Evolutionary conservation across 2,888 invertebrate species (phyloP).

Genomic region (Coelinius sp.): DNA sequence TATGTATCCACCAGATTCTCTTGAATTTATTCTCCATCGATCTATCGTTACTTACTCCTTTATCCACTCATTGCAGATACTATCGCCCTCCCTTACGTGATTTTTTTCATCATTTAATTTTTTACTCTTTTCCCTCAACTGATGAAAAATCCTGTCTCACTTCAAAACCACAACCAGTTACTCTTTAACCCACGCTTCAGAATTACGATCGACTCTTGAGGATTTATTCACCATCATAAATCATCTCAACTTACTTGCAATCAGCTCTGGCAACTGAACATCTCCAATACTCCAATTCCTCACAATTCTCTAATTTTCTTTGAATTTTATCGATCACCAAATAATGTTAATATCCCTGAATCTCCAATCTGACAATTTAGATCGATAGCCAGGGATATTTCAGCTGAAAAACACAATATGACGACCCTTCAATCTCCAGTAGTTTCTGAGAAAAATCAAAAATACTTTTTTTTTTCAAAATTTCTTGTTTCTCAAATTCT

Average conservation of each 20-base stretch:
- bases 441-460: too few relatives aligned
- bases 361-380: too few relatives aligned
- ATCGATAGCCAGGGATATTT: too few relatives aligned
- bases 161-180: conserved; percentile 29
- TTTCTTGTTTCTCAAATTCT: too few relatives aligned
- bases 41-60: conserved; percentile 14
- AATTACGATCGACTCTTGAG: conserved; percentile 17
- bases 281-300: too few relatives aligned
- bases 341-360: too few relatives aligned
- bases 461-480: too few relatives aligned
- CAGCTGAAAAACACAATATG: too few relatives aligned
- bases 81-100: not conserved
- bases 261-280: not conserved
- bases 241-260: not conserved
- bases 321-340: too few relatives aligned
- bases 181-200: conserved; percentile 16
- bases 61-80: conserved; percentile 19
- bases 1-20: conserved; percentile 38
- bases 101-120: not conserved
- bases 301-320: too few relatives aligned
- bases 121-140: conserved; percentile 8
- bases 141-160: conserved; percentile 20
- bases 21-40: conserved; percentile 25
- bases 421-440: too few relatives aligned
- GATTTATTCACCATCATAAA: conserved; percentile 1